Base-by-base conservation (phyloP, 2,888 invertebrate species). In the Cataglyphis rosenhaueri region DNA sequence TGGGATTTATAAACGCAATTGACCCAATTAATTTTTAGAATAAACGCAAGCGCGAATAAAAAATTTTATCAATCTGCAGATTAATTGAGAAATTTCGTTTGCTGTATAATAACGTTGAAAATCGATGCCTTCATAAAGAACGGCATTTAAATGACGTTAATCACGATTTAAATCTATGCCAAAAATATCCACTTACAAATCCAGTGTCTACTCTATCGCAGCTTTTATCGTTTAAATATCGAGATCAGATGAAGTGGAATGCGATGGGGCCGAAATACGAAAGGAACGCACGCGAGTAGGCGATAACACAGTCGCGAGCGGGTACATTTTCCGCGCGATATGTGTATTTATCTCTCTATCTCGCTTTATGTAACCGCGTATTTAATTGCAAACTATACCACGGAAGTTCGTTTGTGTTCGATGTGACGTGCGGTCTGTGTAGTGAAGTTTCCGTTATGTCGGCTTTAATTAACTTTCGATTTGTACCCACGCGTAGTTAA, bases 391-490 rank as follows among this genome's bases (percentile, higher is more conserved):
- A 79, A 5, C 59, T 59, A 12, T 25, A 59, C 70, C 78, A 25
- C 70, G 78, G 59, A 79, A 79, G 70, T 79, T 61, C 70, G 70
- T 78, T 70, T 70, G 57, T 59, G 59, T 21, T 4, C 70, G 44
- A 21, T 44, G 70, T 78, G 59, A 70, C 78, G 70, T 61, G 78
- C 59, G 70, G 59, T 70, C 70, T 59, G 5, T 48, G 44, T 57
- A 44, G 59, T 44, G 29, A 61, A 79, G 70, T 70, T 70, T 61
- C 70, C 70, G 78, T 70, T 70, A 44, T 78, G 59, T 61, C 78
- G 44, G 78, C 70, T 79, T 79, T 79, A 79, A 79, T 79, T 79
- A 79, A 79, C 78, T 79, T 79, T 79, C 70, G 78, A 79, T 79
- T 79, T 79, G 78, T 79, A 70, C 44, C 59, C 78, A 44, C 70